Evolutionary conservation across 2,113 vertebrate genomes (phyloP).

Genomic region (Numida meleagris): DNA sequence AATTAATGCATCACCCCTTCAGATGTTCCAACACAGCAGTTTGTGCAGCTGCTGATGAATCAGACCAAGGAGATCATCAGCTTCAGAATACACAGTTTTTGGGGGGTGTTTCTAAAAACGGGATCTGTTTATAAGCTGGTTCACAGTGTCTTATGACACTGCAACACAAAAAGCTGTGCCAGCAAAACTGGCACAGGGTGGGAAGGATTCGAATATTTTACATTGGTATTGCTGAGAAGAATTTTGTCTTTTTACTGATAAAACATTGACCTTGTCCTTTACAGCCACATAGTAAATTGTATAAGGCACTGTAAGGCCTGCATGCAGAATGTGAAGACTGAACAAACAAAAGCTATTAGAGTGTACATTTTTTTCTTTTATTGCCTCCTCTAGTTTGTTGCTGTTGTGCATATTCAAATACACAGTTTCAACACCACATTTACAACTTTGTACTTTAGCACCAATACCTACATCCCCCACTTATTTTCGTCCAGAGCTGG

Average conservation of each 20-base stretch:
- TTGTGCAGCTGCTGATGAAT: constrained; percentile 62
- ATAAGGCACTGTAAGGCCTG: neutral
- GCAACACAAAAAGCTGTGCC: neutral
- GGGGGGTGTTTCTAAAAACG: neutral
- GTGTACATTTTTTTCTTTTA: neutral
- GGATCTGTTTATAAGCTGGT: neutral
- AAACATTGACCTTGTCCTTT: neutral
- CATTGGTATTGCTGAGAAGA: neutral
- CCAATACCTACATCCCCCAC: neutral
- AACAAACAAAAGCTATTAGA: neutral
- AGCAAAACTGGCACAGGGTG: neutral
- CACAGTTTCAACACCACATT: constrained; percentile 1
- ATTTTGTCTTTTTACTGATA: neutral
- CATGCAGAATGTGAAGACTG: neutral
- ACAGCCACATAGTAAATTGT: neutral
- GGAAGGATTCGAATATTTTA: neutral
- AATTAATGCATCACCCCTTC: neutral
- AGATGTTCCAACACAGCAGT: neutral
- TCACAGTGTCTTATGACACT: neutral
- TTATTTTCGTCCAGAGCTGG: constrained; percentile 26
- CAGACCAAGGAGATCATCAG: neutral
- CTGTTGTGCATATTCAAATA: neutral
- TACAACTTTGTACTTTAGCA: constrained; percentile 44
- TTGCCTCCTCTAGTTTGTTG: neutral
- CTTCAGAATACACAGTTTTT: neutral